Conservation (phyloP, 2,113 vertebrate genomes). For the Glaucomys volans region DNA sequence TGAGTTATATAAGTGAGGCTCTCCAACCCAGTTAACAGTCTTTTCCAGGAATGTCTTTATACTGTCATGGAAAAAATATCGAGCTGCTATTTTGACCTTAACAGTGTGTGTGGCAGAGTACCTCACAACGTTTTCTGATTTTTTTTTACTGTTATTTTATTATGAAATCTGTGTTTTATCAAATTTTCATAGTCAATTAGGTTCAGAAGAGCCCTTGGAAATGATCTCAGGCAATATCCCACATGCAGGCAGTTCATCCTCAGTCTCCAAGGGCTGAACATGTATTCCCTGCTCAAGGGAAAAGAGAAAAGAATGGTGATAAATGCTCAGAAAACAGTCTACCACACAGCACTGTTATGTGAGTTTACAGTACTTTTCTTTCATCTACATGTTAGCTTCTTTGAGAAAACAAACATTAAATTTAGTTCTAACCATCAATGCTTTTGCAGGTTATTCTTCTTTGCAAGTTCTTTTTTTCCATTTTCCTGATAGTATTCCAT, state of each 20-base stretch:
- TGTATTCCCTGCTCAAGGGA: not conserved
- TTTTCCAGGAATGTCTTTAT: constrained; percentile 69
- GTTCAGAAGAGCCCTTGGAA: not conserved
- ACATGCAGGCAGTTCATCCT: not conserved
- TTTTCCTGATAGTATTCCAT: not conserved
- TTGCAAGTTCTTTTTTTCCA: not conserved
- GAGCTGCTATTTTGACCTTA: constrained; percentile 58
- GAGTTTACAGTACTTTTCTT: not conserved
- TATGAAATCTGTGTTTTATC: constrained; percentile 62
- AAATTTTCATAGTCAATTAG: constrained; percentile 61
- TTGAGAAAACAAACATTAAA: not conserved
- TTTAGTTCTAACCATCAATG: not conserved
- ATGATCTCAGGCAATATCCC: not conserved
- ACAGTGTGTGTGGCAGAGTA: constrained; percentile 69
- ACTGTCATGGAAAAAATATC: constrained; percentile 54
- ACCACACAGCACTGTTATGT: not conserved
- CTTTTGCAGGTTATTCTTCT: not conserved
- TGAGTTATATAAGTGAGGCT: constrained; percentile 56
- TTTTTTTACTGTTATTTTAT: constrained; percentile 65
- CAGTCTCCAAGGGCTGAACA: not conserved
- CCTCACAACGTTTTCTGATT: constrained; percentile 56
- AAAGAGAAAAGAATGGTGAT: not conserved
- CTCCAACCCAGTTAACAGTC: constrained; percentile 51
- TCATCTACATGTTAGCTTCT: not conserved
- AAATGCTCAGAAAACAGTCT: not conserved